phyloP scores from a whole-genome alignment of 2,113 vertebrate genomes.

The Anarrhichthys ocellatus region DNA sequence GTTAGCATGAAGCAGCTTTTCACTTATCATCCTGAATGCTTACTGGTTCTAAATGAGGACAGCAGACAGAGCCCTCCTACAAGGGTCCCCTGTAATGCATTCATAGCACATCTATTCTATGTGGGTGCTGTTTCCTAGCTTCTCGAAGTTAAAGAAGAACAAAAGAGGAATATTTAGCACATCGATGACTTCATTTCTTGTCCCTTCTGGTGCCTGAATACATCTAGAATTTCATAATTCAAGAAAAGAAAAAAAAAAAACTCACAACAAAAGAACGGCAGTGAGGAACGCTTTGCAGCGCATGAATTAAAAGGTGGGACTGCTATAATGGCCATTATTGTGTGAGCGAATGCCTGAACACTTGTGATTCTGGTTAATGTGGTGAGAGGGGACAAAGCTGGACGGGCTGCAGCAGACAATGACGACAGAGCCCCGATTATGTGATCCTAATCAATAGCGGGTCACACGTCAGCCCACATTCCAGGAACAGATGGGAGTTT shows the following conservation, averaged over 20 bases:
- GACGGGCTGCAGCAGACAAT: conserved; percentile 33
- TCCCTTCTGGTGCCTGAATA: conserved; percentile 6
- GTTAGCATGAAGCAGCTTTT: conserved; percentile 9
- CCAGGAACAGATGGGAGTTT: conserved; percentile 57
- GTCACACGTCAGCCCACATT: conserved; percentile 65
- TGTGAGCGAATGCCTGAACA: conserved; percentile 35
- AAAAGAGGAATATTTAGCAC: conserved; percentile 42
- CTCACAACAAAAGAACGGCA: conserved; percentile 18
- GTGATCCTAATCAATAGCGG: conserved; percentile 69
- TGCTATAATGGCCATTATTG: conserved; percentile 20
- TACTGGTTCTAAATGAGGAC: neutral
- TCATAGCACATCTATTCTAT: neutral
- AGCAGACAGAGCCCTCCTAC: neutral
- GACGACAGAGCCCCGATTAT: conserved; percentile 61
- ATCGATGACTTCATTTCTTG: neutral
- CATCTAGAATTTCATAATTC: neutral
- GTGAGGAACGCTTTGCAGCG: neutral
- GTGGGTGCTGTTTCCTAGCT: conserved; percentile 6
- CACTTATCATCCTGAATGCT: neutral
- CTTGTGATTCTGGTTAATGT: conserved; percentile 44
- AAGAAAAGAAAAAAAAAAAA: neutral
- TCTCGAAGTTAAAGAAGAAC: conserved; percentile 10
- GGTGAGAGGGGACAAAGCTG: conserved; percentile 28
- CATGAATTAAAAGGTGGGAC: conserved; percentile 26
- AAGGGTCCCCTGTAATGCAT: conserved; percentile 9